phyloP scores from a whole-genome alignment of 2,888 invertebrate species.

The Calameuta idolon region DNA sequence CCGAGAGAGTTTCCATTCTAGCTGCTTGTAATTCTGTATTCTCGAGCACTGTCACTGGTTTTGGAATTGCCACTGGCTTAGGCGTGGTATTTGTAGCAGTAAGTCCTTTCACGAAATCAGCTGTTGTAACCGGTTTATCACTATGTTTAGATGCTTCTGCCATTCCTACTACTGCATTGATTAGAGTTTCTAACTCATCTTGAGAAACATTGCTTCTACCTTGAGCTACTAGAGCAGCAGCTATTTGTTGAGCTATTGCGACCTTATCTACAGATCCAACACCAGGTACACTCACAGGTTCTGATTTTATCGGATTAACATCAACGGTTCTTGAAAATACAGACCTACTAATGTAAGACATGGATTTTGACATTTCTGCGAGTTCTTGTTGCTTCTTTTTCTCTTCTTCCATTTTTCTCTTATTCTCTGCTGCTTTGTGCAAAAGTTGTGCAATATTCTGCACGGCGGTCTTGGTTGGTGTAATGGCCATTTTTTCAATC shows the following conservation, averaged over 20 bases:
- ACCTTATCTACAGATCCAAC: conserved; percentile 82
- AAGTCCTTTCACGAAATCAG: conserved; percentile 67
- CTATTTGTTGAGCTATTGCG: conserved; percentile 84
- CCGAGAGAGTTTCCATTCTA: conserved; percentile 81
- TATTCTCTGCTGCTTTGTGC: conserved; percentile 73
- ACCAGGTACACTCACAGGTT: conserved; percentile 75
- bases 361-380: conserved; percentile 48
- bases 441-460: conserved; percentile 81
- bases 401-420: conserved; percentile 65
- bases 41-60: conserved; percentile 44
- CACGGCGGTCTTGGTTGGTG: conserved; percentile 80
- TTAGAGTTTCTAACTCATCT: conserved; percentile 81
- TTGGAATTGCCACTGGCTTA: conserved; percentile 12
- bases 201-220: conserved; percentile 85
- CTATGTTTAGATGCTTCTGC: conserved; percentile 72
- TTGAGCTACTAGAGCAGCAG: conserved; percentile 81
- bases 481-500: conserved; percentile 73
- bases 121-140: conserved; percentile 69
- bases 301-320: conserved; percentile 52
- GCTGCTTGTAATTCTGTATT: conserved; percentile 63
- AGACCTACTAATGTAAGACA: conserved; percentile 42
- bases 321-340: conserved; percentile 47
- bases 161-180: conserved; percentile 83
- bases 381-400: conserved; percentile 57
- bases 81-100: conserved; percentile 32